Base-by-base conservation (phyloP, 2,888 invertebrate species). In the Orchesella flavescens region DNA sequence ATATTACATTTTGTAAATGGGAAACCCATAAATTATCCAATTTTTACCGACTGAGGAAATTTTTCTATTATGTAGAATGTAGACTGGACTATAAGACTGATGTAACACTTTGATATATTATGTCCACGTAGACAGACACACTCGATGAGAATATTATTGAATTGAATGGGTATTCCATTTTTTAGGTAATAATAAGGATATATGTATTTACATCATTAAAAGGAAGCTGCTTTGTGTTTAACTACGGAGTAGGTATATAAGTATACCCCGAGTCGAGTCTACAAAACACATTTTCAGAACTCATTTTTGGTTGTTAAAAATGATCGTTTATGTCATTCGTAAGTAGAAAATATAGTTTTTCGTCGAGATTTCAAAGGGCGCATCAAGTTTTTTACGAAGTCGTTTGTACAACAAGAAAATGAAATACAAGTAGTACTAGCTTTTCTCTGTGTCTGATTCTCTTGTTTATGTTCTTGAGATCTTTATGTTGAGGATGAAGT, bases 11-110 rank as follows among this genome's bases (percentile, higher is more conserved):
- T 43, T 21, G 19, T 43, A 76, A 82, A 82, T 72, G 65, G 76
- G 46, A 24, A 76, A 72, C 71, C 82, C 76, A 82, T 82, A 82
- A 82, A 82, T 82, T 82, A 82, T 82, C 82, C 72, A 76, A 82
- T 82, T 82, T 82, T 74, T 71, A 53, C 68, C 15, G 49, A 53
- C 19, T 13, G 19, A 55, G 55, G 46, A 66, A 55, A 66, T 5
- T 2, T 65, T n/a, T 43, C 65, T n/a, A 55, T 57, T 10, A 57
- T 7, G 34, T 34, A n/a, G n/a, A n/a, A n/a, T n/a, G n/a, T n/a
- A n/a, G n/a, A n/a, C n/a, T n/a, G n/a, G n/a, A n/a, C n/a, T n/a
- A n/a, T n/a, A n/a, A n/a, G n/a, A n/a, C n/a, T n/a, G 2, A 53
- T 53, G 17, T 53, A 5, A n/a, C 17, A n/a, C 53, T 5, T 53